Evolutionary conservation across 1,140 invertebrate genomes (phyloP).

Genomic region (Papilio aristodemus): DNA sequence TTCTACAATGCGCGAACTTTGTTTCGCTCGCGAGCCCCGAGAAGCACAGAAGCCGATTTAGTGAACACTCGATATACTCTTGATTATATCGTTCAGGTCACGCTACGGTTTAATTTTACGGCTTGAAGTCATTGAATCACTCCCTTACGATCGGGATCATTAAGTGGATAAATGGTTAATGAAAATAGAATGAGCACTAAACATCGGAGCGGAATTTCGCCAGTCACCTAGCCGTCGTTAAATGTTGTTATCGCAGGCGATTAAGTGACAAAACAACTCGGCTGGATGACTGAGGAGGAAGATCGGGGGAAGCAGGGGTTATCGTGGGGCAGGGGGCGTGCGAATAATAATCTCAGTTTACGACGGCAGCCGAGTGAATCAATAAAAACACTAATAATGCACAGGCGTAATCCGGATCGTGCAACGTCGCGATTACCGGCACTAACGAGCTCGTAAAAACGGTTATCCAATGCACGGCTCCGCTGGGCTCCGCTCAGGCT

Average conservation of each 20-base stretch:
- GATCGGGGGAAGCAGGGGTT: slow-evolving; percentile 40
- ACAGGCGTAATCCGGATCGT: slow-evolving; percentile 75
- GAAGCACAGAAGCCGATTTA: slow-evolving; percentile 11
- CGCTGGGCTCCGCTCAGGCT: slow-evolving; percentile 70
- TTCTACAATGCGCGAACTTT: neutral
- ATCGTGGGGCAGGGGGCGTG: slow-evolving; percentile 50
- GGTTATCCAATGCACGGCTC: slow-evolving; percentile 69
- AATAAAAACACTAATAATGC: slow-evolving; percentile 81
- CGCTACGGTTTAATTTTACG: slow-evolving; percentile 74
- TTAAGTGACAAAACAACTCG: slow-evolving; percentile 78
- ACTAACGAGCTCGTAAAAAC: slow-evolving; percentile 78
- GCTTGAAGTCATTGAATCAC: slow-evolving; percentile 69
- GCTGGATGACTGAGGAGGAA: slow-evolving; percentile 37
- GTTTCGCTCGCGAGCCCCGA: neutral
- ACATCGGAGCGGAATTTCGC: slow-evolving; percentile 77
- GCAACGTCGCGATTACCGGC: slow-evolving; percentile 74
- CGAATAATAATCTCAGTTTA: slow-evolving; percentile 80
- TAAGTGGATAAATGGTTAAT: slow-evolving; percentile 79
- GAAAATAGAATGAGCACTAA: slow-evolving; percentile 80
- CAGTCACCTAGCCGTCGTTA: slow-evolving; percentile 79
- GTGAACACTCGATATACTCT: slow-evolving; percentile 38
- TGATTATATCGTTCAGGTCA: slow-evolving; percentile 60
- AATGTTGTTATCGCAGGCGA: slow-evolving; percentile 76
- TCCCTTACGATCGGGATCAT: slow-evolving; percentile 75
- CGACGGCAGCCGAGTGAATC: slow-evolving; percentile 78